Conservation (phyloP, 2,797 vertebrate species). For the Syngnathus acus region DNA sequence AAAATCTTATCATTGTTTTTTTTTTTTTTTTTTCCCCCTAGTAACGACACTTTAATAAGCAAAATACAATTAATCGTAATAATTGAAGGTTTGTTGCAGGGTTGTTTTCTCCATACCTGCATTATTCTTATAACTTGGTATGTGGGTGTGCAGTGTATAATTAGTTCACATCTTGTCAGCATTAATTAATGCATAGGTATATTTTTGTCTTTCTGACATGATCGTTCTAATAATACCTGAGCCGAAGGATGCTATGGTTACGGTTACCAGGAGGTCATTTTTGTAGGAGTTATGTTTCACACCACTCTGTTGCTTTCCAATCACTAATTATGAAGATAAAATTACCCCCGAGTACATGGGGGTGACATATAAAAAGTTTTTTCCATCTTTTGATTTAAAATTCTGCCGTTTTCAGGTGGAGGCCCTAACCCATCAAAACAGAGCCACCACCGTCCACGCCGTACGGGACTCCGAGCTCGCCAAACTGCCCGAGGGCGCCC, state of each 20-base stretch:
- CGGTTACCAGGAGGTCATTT: slow-evolving; percentile 32
- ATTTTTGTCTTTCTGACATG: slow-evolving; percentile 21
- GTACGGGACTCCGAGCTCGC: slow-evolving; percentile 93
- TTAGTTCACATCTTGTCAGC: neutral
- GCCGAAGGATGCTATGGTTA: slow-evolving; percentile 62
- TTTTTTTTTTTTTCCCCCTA: neutral
- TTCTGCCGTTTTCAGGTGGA: slow-evolving; percentile 75
- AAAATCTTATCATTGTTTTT: neutral
- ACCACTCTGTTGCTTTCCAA: neutral
- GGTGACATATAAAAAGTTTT: neutral
- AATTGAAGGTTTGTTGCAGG: neutral
- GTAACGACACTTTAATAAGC: neutral
- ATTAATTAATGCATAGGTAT: neutral
- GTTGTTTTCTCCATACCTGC: neutral
- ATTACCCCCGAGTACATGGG: neutral
- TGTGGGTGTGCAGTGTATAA: neutral
- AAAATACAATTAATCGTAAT: neutral
- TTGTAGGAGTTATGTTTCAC: neutral
- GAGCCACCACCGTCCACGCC: slow-evolving; percentile 90
- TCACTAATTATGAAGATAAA: neutral
- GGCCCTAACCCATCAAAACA: slow-evolving; percentile 83
- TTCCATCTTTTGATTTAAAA: neutral
- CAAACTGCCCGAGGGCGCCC: slow-evolving; percentile 87
- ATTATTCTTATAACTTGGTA: neutral
- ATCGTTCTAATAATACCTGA: slow-evolving; percentile 51